phyloP scores from a whole-genome alignment of 2,797 vertebrate genomes.

The Smutsia temminckii region DNA sequence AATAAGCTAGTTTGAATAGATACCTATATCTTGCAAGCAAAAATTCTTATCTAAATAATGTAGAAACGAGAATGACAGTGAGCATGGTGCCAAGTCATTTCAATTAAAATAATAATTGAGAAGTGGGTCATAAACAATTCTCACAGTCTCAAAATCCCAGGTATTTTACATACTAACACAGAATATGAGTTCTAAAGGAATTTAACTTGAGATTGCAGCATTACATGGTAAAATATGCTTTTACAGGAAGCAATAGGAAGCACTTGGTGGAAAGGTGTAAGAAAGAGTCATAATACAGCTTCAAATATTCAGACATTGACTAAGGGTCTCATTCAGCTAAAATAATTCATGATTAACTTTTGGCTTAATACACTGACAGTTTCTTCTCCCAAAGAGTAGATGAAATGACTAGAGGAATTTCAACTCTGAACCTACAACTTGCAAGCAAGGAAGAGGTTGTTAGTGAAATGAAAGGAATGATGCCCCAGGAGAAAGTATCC shows the following conservation, averaged over 20 bases:
- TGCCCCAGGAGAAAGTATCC: not conserved
- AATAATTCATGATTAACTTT: conserved; percentile 1
- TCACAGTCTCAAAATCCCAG: not conserved
- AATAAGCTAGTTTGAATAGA: not conserved
- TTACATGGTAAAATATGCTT: not conserved
- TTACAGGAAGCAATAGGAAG: not conserved
- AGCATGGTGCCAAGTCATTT: not conserved
- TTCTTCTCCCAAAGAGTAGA: not conserved
- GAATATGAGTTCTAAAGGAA: not conserved
- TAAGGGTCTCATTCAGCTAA: conserved; percentile 20
- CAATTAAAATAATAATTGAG: not conserved
- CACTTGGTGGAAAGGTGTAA: not conserved
- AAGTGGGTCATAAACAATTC: not conserved
- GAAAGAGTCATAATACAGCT: not conserved
- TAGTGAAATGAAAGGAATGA: not conserved
- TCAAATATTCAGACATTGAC: conserved; percentile 9
- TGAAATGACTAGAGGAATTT: not conserved
- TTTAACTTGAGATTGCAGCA: not conserved
- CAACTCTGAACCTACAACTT: not conserved
- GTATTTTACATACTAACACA: not conserved
- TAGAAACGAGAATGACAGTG: not conserved
- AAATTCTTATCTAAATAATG: not conserved
- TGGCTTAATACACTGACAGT: not conserved
- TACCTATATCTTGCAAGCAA: not conserved
- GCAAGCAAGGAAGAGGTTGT: not conserved